Conservation (phyloP, 92 coral and sea anemone species). For the Porites evermanni region DNA sequence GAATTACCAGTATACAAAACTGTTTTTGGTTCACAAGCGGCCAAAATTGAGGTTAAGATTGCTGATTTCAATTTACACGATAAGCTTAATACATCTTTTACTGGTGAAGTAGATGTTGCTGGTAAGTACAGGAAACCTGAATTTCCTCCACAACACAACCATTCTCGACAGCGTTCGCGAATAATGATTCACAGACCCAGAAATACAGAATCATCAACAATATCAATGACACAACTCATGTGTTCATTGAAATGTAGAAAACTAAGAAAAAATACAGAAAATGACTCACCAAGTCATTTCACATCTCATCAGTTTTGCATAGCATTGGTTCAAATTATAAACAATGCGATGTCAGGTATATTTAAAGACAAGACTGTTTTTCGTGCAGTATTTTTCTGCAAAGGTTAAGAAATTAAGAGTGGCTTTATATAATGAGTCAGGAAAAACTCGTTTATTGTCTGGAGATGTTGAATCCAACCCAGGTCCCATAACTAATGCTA, state of each 20-base stretch:
- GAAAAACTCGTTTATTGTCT: slow-evolving; percentile 28
- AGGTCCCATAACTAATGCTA: neutral
- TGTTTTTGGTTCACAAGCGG: no score
- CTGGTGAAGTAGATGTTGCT: no score
- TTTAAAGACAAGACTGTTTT: slow-evolving; percentile 38
- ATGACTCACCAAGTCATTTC: slow-evolving; percentile 28
- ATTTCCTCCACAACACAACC: no score
- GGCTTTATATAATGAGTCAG: neutral
- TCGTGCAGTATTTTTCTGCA: slow-evolving; percentile 18
- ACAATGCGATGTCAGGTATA: slow-evolving; percentile 25
- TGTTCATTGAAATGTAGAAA: slow-evolving; percentile 50
- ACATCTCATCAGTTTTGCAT: slow-evolving; percentile 43
- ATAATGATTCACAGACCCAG: no score
- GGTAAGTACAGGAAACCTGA: no score
- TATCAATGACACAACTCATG: slow-evolving; percentile 13
- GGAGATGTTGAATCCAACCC: slow-evolving; percentile 64
- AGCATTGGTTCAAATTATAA: slow-evolving; percentile 42
- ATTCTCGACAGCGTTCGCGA: no score
- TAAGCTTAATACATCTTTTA: no score
- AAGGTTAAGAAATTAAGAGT: neutral
- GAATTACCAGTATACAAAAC: no score
- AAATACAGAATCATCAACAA: no score
- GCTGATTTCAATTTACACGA: no score
- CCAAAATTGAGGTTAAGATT: no score
- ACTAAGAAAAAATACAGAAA: slow-evolving; percentile 18